Evolutionary conservation across 1,140 invertebrate genomes (phyloP).

Genomic region (Tigriopus japonicus): DNA sequence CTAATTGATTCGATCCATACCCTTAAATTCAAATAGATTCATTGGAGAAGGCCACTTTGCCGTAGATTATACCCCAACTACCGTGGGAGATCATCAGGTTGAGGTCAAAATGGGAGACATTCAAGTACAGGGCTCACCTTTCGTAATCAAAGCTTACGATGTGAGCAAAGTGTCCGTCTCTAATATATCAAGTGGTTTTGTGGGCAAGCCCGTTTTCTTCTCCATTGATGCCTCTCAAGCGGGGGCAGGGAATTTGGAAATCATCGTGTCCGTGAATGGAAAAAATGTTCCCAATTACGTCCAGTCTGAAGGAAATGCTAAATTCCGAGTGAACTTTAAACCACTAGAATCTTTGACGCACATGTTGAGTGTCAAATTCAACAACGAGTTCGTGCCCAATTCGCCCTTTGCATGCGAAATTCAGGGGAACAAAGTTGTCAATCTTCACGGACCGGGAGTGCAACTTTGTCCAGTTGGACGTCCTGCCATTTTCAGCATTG

Average conservation of each 20-base stretch:
- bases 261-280: slow-evolving; percentile 91
- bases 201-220: slow-evolving; percentile 79
- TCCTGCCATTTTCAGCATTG: slow-evolving; percentile 35
- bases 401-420: slow-evolving; percentile 12
- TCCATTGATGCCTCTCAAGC: slow-evolving; percentile 62
- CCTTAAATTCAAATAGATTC: slow-evolving; percentile 14
- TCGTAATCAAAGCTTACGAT: slow-evolving; percentile 86
- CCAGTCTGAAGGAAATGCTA: slow-evolving; percentile 86
- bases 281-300: slow-evolving; percentile 97
- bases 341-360: slow-evolving; percentile 75
- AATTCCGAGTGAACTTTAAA: slow-evolving; percentile 89
- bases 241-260: slow-evolving; percentile 88
- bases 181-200: slow-evolving; percentile 65
- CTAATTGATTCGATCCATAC: too few relatives aligned
- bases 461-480: slow-evolving; percentile 31
- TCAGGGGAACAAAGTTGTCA: not conserved
- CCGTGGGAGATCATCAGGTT: slow-evolving; percentile 81
- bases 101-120: slow-evolving; percentile 61
- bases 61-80: slow-evolving; percentile 62
- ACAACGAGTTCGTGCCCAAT: slow-evolving; percentile 75
- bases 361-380: slow-evolving; percentile 78
- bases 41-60: slow-evolving; percentile 34
- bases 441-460: slow-evolving; percentile 20
- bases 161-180: slow-evolving; percentile 72
- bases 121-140: slow-evolving; percentile 80